Evolutionary conservation across 1,140 invertebrate genomes (phyloP), one percentile per base, ranked within the genome.

Genomic region (Tenebrio molitor): DNA sequence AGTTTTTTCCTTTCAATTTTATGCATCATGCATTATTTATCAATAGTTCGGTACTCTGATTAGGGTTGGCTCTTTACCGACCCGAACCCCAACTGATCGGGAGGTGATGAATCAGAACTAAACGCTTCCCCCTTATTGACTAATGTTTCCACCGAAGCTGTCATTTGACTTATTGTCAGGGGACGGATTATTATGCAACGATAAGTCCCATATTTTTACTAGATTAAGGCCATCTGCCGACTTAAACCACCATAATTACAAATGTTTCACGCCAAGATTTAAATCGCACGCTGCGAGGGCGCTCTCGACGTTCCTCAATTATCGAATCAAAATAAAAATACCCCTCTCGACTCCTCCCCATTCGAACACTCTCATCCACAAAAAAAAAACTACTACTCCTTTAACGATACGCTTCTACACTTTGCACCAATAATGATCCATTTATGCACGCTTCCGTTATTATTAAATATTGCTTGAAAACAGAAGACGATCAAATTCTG

Each of bases 51-150:
- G 17, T 41, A 66, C 39, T 44, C 17, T 64, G 62, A 64, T 64
- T 64, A 44, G 29, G 65, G 65, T 44, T 50, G 14, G 41, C 36
- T 50, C 39, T 68, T 68, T 68, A 46, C 65, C 41, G 21, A 42
- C 41, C 14, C 21, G n/a, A 25, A 44, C 65, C 65, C 65, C 50
- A 16, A 25, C 36, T 44, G 29, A 68, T 68, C 41, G 14, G 65
- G 19, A 46, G 65, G 65, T 46, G 65, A 68, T 68, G 65, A 68
- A 68, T 68, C 65, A 68, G 65, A 68, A 68, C 65, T 68, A 68
- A 68, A 68, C 50, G 44, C 7, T 68, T 68, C 41, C 39, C 64
- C 41, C 65, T 44, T 46, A 68, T 68, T 68, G 39, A 68, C 65
- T 68, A 68, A 68, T 68, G 65, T 68, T 46, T 25, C 65, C 29